These are phyloP conservation scores for Cacajao melanocephalus DNA, from an alignment of 2,797 vertebrate genomes.

Conservation along the genomic window DNA sequence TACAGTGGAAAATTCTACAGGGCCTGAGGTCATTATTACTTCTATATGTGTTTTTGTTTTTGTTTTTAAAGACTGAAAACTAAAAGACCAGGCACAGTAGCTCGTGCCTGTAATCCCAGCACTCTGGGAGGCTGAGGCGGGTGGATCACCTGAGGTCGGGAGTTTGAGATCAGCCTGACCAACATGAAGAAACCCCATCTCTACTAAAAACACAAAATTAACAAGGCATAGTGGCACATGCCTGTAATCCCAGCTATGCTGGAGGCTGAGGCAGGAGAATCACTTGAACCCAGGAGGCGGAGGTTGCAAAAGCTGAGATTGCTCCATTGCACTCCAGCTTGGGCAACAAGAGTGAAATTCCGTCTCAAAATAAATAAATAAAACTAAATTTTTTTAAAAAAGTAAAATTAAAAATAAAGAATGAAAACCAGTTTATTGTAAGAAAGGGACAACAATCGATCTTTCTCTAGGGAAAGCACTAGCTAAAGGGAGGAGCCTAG, in stretches of 20 bases:
- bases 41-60: not conserved
- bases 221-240: accelerated
- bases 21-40: not conserved
- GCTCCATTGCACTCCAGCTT: not conserved
- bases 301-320: not conserved
- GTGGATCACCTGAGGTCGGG: not conserved
- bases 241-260: not conserved
- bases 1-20: not conserved
- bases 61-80: not conserved
- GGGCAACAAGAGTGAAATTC: not conserved
- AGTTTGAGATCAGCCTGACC: not conserved
- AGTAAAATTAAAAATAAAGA: too few relatives aligned
- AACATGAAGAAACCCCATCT: not conserved
- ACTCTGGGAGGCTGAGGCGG: not conserved
- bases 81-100: not conserved
- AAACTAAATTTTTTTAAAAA: not conserved
- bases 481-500: not conserved
- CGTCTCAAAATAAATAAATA: not conserved
- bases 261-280: not conserved
- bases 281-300: not conserved
- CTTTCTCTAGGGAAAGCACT: not conserved
- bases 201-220: not conserved
- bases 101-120: not conserved
- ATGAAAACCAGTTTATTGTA: not conserved
- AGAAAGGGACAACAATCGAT: not conserved